Base-by-base conservation (phyloP, 2,888 invertebrate genomes). In the Uloborus plumipes region DNA sequence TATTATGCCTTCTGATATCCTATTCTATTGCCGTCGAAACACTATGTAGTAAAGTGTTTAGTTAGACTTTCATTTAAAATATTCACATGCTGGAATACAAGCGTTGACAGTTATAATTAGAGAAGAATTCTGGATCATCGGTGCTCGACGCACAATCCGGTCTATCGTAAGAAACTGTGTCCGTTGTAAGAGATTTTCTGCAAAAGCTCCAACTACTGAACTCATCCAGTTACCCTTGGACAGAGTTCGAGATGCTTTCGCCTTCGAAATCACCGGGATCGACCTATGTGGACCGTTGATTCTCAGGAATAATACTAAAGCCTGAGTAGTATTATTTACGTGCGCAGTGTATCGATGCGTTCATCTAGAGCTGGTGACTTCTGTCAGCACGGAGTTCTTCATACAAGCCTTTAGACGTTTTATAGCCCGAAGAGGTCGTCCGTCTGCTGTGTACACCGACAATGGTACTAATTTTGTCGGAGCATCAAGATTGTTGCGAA, bases 381-480 rank as follows among this genome's bases (percentile, higher is more conserved):
- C 26, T 4, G 4, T 26, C 2, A 26, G 26, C 26, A 26, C 26
- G 4, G 26, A 26, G 26, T 3, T 26, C 26, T 26, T 26, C 26
- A 26, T 26, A 26, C 26, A 26, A 26, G 26, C 26, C 2, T 4
- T 26, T 26, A 2, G 26, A 4, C 26, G 26, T 26, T 26, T 26
- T 4, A 26, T 26, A 26, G 26, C 26, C 26, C 2, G 26, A 26
- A 26, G 26, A 26, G 26, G 26, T 26, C 26, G 26, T 26, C 26
- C 26, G 26, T 26, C 26, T 26, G 26, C 4, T 26, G 26, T 26
- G 26, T 26, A 26, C 26, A 55, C 67, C 6, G 67, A 53, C 7
- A 51, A 67, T 15, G 53, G 53, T 2, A 67, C 15, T 16, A 53
- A 22, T 51, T 53, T 67, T 15, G 51, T 51, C 26, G 53, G 67